Evolutionary conservation across 2,888 invertebrate species (phyloP), one percentile per base, ranked within the genome.

Genomic region (Stenichneumon culpator): DNA sequence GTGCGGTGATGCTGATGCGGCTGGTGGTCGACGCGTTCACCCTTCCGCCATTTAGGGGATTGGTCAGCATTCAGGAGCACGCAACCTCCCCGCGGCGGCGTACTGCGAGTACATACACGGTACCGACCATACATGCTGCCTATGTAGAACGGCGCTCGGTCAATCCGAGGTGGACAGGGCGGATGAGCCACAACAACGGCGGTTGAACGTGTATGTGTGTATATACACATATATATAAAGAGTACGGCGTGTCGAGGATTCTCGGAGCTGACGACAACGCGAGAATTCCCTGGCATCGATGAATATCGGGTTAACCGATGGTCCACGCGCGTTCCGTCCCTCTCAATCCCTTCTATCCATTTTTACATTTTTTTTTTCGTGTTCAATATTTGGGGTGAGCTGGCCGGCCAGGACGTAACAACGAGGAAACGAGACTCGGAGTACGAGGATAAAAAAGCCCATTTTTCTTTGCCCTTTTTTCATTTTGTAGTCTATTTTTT

Each of bases 231-330:
- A 16, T 57, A 22, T 25, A 19, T 19, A 65, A 44, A 63, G 50
- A 14, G 28, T 57, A 47, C 28, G 19, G n/a, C 28, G 57, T 75
- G 52, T 83, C 44, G 63, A 68, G 69, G 36, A 70, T 47, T 65
- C 50, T 72, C n/a, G 63, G 47, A 78, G 47, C 54, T 57, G 54
- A 80, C 65, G 80, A 78, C 73, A 79, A 44, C 70, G 50, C 70
- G 70, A 67, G 75, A 50, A 85, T 82, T 75, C 69, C 84, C 79
- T 80, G 86, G 86, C 88, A 87, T 88, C 88, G 86, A 89, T 79
- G 87, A 87, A 90, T 89, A 90, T 90, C 88, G 89, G 88, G 87
- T 90, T 90, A 87, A 89, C 87, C 87, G 87, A 86, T 87, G 84
- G 84, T 67, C 83, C 81, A 75, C 82, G 70, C 79, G 47, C 84